A percentile compares a stretch with the other conserved stretches of the same genome.
phyloP scores from a whole-genome alignment of 2,113 vertebrate species.

The Corythornis vintsioides region DNA sequence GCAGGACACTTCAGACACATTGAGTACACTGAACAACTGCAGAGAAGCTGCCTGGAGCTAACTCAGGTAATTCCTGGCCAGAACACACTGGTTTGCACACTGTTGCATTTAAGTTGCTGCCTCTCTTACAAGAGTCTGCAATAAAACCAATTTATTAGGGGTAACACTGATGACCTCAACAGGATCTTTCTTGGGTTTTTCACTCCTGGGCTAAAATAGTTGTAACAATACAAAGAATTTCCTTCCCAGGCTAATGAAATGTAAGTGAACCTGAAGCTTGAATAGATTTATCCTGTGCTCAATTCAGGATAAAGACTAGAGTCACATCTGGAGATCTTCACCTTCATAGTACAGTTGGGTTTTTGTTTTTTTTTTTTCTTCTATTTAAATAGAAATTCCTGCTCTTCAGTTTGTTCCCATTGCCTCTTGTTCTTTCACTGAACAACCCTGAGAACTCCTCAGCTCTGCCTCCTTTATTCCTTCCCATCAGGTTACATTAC shows the following conservation, averaged over 20 bases:
- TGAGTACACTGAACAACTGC: not conserved
- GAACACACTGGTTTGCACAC: not conserved
- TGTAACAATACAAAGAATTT: not conserved
- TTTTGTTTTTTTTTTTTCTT: not conserved
- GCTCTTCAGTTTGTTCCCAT: not conserved
- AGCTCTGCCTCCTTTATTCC: not conserved
- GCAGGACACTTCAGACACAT: not conserved
- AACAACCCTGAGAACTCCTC: not conserved
- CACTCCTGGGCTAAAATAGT: not conserved
- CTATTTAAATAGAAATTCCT: not conserved
- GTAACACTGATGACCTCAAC: not conserved
- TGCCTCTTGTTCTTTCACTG: not conserved
- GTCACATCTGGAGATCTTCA: not conserved
- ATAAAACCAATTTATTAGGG: not conserved
- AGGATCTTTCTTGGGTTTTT: not conserved
- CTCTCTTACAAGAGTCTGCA: not conserved
- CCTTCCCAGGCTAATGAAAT: no score
- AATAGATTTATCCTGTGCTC: not conserved
- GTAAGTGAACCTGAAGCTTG: not conserved
- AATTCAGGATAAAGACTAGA: not conserved
- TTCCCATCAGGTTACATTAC: not conserved
- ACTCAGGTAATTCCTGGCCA: not conserved
- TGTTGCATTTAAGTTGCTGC: not conserved
- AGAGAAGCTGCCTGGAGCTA: not conserved
- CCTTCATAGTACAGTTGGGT: rapidly evolving